phyloP scores from a whole-genome alignment of 2,888 invertebrate species.

The Crossocerus cetratus region DNA sequence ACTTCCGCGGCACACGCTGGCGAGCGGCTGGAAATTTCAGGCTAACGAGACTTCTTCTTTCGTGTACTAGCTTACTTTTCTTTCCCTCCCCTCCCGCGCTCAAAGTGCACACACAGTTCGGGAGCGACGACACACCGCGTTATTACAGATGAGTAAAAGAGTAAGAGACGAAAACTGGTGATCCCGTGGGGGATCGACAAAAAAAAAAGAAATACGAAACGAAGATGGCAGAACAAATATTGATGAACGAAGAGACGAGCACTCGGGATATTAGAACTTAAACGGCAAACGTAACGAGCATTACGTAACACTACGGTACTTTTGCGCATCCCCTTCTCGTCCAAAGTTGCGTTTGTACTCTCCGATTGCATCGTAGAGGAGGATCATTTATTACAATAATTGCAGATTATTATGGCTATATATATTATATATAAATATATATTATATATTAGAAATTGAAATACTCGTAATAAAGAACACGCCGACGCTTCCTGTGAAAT shows the following conservation, averaged over 20 bases:
- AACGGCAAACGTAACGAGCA: constrained; percentile 42
- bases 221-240: neutral
- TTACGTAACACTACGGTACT: constrained; percentile 48
- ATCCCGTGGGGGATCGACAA: neutral
- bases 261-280: constrained; percentile 8
- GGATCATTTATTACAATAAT: constrained; percentile 71
- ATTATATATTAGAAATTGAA: constrained; percentile 75
- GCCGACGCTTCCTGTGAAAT: constrained; percentile 70
- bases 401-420: constrained; percentile 74
- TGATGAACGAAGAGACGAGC: constrained; percentile 10
- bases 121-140: constrained; percentile 14
- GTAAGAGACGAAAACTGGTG: neutral
- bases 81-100: constrained; percentile 31
- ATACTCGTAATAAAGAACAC: constrained; percentile 75
- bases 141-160: constrained; percentile 14
- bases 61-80: constrained; percentile 28
- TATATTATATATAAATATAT: constrained; percentile 72
- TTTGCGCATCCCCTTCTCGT: constrained; percentile 47
- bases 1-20: neutral
- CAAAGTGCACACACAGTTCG: constrained; percentile 35
- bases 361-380: constrained; percentile 64
- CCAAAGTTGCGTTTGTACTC: constrained; percentile 63
- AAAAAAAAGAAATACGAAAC: neutral
- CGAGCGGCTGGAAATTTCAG: constrained; percentile 46
- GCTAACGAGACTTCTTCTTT: constrained; percentile 41